Percentiles rank a stretch among this genome's conserved stretches.
Evolutionary conservation across 2,113 vertebrate genomes (phyloP).

Genomic region (Glareola pratincola): DNA sequence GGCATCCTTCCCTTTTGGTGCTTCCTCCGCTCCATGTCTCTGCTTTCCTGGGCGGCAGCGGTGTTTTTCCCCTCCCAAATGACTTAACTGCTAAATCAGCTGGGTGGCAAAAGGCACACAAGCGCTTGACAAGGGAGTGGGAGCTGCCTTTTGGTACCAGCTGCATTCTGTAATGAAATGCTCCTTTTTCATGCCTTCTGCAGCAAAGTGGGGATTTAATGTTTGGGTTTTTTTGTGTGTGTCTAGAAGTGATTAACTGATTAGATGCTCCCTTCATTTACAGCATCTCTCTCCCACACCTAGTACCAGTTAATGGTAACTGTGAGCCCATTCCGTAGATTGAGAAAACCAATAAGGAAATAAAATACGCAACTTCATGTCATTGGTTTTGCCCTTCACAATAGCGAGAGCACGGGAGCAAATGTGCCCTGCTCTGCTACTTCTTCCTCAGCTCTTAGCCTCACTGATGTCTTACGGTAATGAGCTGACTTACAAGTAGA

Average conservation of each 20-base stretch:
- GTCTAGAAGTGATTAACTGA: neutral
- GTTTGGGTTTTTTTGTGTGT: neutral
- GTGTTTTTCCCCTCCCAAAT: neutral
- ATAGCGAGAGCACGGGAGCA: neutral
- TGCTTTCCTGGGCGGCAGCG: neutral
- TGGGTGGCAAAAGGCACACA: neutral
- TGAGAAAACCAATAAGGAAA: fast-evolving
- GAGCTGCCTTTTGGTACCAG: neutral
- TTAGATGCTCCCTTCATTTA: neutral
- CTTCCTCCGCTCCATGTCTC: neutral
- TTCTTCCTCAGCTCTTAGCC: neutral
- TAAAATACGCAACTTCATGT: neutral
- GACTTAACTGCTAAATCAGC: neutral
- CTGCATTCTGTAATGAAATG: neutral
- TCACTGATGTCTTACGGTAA: too few species aligned
- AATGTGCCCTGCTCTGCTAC: neutral
- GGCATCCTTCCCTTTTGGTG: neutral
- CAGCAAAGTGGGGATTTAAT: neutral
- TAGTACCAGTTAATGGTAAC: neutral
- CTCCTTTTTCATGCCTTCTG: neutral
- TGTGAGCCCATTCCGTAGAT: neutral
- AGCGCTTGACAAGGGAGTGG: neutral
- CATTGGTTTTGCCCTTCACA: neutral
- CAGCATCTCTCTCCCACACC: neutral
- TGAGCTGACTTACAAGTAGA: neutral